A percentile compares a stretch with the other conserved stretches of the same genome.
phyloP scores from a whole-genome alignment of 2,888 invertebrate species.

The Melangyna quadrimaculata region DNA sequence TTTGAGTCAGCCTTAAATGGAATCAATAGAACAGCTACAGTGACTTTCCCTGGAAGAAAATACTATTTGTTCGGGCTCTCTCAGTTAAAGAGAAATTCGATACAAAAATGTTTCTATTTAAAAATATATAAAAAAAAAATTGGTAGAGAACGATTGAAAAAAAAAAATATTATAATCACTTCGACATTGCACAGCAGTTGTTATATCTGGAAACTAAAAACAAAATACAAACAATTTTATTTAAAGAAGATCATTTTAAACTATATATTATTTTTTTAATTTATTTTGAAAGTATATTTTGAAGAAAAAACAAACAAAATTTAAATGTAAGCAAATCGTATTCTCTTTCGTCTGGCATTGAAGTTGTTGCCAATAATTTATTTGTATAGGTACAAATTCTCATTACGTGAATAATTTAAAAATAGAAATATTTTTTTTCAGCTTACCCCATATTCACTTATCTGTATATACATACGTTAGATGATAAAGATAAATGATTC shows the following conservation, averaged over 20 bases:
- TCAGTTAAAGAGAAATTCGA: not conserved
- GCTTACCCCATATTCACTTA: not conserved
- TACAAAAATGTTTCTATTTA: conserved; percentile 15
- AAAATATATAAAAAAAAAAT: not conserved
- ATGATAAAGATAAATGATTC: not conserved
- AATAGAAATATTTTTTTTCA: conserved; percentile 25
- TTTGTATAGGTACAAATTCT: conserved; percentile 26
- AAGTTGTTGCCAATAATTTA: conserved; percentile 27
- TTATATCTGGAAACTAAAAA: conserved; percentile 1
- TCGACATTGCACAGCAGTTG: not conserved
- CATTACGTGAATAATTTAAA: conserved; percentile 23
- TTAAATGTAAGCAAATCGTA: conserved; percentile 20
- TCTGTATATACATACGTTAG: not conserved
- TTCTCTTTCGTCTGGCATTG: conserved; percentile 20
- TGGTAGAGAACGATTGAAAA: not conserved
- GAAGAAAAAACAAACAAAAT: not conserved
- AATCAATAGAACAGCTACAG: not conserved
- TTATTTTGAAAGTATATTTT: conserved; percentile 4
- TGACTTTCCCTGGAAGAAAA: not conserved
- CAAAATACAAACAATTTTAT: not conserved
- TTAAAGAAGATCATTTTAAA: conserved; percentile 13
- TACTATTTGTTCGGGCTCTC: no score
- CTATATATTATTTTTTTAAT: conserved; percentile 3
- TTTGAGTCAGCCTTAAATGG: not conserved
- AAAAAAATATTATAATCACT: not conserved